A percentile compares a stretch with the other conserved stretches of the same genome.
Evolutionary conservation across 2,888 invertebrate genomes (phyloP).

Genomic region (Trilocha varians): DNA sequence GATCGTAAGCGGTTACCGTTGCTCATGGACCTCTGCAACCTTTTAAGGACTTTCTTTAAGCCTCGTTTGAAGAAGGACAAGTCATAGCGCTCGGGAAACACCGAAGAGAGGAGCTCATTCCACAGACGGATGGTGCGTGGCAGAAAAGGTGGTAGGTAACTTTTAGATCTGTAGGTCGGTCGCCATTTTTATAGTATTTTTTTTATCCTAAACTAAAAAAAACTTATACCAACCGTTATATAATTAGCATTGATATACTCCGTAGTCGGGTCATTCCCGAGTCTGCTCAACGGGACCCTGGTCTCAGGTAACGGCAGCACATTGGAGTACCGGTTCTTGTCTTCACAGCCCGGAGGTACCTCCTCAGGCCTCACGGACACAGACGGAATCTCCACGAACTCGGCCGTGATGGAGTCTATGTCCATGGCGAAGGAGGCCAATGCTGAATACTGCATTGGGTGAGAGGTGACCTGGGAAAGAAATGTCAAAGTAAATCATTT

Average conservation of each 20-base stretch:
- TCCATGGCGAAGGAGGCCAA: conserved; percentile 83
- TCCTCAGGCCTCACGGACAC: conserved; percentile 85
- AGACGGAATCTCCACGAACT: conserved; percentile 87
- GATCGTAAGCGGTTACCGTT: too few species aligned
- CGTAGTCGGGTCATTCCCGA: conserved; percentile 82
- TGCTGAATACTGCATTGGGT: conserved; percentile 85
- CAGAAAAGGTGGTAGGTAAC: too few species aligned
- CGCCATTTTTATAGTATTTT: too few species aligned
- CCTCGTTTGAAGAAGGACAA: too few species aligned
- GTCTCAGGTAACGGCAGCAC: conserved; percentile 95
- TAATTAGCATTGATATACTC: conserved; percentile 97
- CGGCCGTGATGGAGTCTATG: conserved; percentile 81
- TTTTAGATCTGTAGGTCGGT: too few species aligned
- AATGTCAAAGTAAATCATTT: not conserved
- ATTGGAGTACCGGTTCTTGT: conserved; percentile 93
- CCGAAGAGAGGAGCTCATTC: too few species aligned
- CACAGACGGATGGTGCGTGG: too few species aligned
- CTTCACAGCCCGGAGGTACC: conserved; percentile 88
- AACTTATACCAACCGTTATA: conserved; percentile 80
- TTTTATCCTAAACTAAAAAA: conserved; percentile 12
- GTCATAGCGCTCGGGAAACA: too few species aligned
- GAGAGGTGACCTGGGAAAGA: conserved; percentile 71
- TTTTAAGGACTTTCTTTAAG: too few species aligned
- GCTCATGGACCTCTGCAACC: too few species aligned
- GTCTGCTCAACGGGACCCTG: conserved; percentile 82